Evolutionary conservation across 2,888 invertebrate genomes (phyloP).

Genomic region (Azorinus chamasolen): DNA sequence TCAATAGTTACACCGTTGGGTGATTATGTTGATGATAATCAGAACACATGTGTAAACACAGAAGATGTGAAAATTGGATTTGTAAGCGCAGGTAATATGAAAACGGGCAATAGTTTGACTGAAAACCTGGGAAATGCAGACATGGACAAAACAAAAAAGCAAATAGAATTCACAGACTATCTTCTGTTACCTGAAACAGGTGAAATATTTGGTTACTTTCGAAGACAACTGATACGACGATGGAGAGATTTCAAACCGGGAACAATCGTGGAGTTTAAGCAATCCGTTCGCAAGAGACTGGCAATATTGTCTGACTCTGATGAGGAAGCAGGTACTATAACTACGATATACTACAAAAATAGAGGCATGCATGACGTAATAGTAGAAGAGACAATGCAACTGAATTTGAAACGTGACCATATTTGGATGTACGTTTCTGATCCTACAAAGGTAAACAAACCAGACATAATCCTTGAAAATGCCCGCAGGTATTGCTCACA

Average conservation of each 20-base stretch:
- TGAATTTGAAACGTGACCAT: conserved; percentile 9
- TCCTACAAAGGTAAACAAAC: conserved; percentile 17
- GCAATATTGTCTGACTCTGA: conserved; percentile 21
- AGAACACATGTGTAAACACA: too few species aligned
- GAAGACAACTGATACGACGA: conserved; percentile 1
- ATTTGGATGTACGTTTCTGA: conserved; percentile 22
- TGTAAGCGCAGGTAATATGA: too few species aligned
- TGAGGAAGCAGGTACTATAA: conserved; percentile 2
- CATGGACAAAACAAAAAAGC: too few species aligned
- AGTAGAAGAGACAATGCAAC: not conserved
- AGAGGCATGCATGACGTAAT: conserved; percentile 1
- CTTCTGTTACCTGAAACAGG: conserved; percentile 20
- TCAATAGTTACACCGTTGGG: not conserved
- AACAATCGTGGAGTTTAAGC: conserved; percentile 22
- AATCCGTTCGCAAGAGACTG: not conserved
- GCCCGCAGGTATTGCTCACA: conserved; percentile 30
- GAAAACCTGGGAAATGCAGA: too few species aligned
- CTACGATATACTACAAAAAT: conserved; percentile 23
- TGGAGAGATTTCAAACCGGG: conserved; percentile 36
- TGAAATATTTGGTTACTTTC: conserved; percentile 16
- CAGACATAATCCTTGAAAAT: conserved; percentile 15
- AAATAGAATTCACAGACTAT: not conserved
- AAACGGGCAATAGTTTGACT: too few species aligned
- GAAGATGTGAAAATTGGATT: too few species aligned
- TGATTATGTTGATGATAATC: too few species aligned